Evolutionary conservation across 1,140 invertebrate species (phyloP).

Genomic region (Lucilia sericata): DNA sequence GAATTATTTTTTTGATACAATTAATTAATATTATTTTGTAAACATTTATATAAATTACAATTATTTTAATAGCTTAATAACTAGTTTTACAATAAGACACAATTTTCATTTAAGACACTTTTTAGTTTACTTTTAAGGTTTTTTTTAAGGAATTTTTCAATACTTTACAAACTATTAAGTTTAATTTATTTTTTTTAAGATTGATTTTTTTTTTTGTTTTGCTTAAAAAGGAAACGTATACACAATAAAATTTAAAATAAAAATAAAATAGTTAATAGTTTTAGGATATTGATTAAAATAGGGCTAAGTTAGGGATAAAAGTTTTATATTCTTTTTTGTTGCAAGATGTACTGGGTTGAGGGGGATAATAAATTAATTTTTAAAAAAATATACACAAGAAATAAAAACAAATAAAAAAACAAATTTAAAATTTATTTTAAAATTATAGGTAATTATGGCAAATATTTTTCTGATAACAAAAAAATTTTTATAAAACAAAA

Average conservation of each 20-base stretch:
- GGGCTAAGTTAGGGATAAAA: background rate
- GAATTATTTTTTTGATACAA: background rate
- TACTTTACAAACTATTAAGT: background rate
- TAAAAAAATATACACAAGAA: background rate
- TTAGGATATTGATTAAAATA: background rate
- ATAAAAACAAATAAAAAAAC: background rate
- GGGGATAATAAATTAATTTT: background rate
- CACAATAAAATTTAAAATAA: background rate
- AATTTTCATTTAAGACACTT: background rate
- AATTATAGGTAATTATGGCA: background rate
- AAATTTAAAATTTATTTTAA: no score
- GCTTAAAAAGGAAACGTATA: background rate
- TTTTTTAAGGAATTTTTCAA: background rate
- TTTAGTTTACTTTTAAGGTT: background rate
- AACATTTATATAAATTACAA: conserved; percentile 10
- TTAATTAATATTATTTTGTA: conserved; percentile 20
- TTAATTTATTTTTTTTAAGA: background rate
- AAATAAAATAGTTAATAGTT: no score
- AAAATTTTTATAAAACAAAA: background rate
- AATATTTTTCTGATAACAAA: background rate
- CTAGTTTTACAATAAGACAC: background rate
- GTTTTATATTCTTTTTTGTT: background rate
- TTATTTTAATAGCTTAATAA: background rate
- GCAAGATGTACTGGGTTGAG: no score
- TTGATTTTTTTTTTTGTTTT: no score